Base-by-base conservation (phyloP, 64 coral and sea anemone genomes). In the Pocillopora verrucosa region DNA sequence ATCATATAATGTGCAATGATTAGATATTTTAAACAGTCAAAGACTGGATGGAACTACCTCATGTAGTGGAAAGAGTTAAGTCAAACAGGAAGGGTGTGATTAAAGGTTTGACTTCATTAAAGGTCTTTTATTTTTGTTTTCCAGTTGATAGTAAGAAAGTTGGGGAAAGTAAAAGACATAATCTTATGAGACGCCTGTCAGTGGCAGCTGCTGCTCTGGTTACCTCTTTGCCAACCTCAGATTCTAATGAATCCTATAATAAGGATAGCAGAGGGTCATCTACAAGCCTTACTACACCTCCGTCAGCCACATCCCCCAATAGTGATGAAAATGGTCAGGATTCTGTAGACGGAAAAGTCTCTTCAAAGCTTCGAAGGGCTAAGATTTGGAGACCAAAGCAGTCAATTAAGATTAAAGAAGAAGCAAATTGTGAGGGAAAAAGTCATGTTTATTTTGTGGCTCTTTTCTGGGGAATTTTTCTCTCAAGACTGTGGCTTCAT, bases 381-480 rank as follows among this genome's bases (percentile, higher is more conserved):
- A 78, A 11, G 19, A 22, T 76, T 9, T 57, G 35, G 60, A 62
- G 58, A 59, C 6, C 73, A 3, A 60, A 76, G 59, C 64, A 59
- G 58, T 86, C 80, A 89, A 56, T 94, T 75, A 91, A 89, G 70
- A 69, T 94, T 15, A 94, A 92, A 36, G 88, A 92, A 79, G 72
- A 80, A 34, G 22, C 78, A 19, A 92, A 89, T 51, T 34, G 58
- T 16, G 61, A 89, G 26, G 91, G 65, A 59, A 80, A 86, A 22
- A 99, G 97, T 77, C 59, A 81, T 26, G 61, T 89, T 26, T 99
- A 94, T 72, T 95, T 99, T 88, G n/a, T 91, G 65, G 97, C 84
- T 80, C 79, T 99, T 13, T 91, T 99, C 51, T 99, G 97, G 97
- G 93, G 78, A 72, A 99, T 99, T 93, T 59, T 95, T 16, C 51